Base-by-base conservation (phyloP, 35 echinoderm and acorn worm species). In the Apostichopus parvimensis region DNA sequence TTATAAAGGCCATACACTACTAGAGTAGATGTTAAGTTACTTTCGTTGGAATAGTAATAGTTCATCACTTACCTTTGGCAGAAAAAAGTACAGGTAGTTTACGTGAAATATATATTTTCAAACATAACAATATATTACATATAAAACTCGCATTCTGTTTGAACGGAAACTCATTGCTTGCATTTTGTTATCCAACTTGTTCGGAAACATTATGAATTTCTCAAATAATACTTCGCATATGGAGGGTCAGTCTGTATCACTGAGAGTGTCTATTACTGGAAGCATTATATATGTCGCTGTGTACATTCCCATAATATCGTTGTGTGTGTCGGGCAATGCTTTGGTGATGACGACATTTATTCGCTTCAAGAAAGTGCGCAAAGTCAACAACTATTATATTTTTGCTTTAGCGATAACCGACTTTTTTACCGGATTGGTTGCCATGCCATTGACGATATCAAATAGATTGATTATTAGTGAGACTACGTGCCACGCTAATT, bases 361-460 rank as follows among this genome's bases (percentile, higher is more conserved):
- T 84, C 81, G 52, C 23, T 57, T 55, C n/a, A 56, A 84, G n/a
- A 5, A 54, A n/a, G 54, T 84, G 2, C 81, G 54, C 8, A 84
- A 84, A 9, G 53, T 84, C 0, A 84, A 84, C 54, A 84, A 84
- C 58, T 84, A 84, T 7, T 84, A 58, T 52, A 22, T 84, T 8
- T 84, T 84, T 25, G 81, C 54, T 0, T n/a, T 84, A 58, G 5
- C 81, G 57, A 59, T 84, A 11, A 56, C 56, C 9, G 81, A 84
- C 57, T 84, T 84, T 58, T 6, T 84, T 4, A 58, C 54, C 4
- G 81, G 81, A 8, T 9, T 8, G 4, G 24, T 84, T 2, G 53
- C 81, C 15, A 8, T 84, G 24, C 81, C 81, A 1, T 15, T 57
- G 5, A 57, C 54, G 5, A 59, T 84, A 17, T 24, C 8, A 1